Conservation (phyloP, 2,888 invertebrate species). For the Fragum whitleyi region DNA sequence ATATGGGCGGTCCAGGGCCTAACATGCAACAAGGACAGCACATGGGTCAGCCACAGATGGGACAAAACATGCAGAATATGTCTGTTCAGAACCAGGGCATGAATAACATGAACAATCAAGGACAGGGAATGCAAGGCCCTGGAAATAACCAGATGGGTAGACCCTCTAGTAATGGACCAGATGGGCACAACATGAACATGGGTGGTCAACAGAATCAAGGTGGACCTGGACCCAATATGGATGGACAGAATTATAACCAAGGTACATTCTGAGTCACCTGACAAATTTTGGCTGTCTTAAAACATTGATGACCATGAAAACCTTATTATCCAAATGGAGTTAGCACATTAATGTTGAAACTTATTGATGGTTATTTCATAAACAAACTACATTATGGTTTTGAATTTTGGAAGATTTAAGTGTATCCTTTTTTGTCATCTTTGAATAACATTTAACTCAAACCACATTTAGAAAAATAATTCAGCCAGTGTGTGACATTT, state of each 20-base stretch:
- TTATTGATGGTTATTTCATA: too few relatives aligned
- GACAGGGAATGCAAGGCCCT: constrained; percentile 43
- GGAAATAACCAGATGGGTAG: constrained; percentile 62
- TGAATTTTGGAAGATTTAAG: too few relatives aligned
- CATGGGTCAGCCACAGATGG: constrained; percentile 46
- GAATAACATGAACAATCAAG: constrained; percentile 47
- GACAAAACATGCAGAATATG: constrained; percentile 57
- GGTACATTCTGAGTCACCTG: constrained; percentile 44
- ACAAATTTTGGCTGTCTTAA: neutral
- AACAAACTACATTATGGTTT: too few relatives aligned
- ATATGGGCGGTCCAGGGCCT: constrained; percentile 30
- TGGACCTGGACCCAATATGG: constrained; percentile 43
- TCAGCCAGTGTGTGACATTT: too few relatives aligned
- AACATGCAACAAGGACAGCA: constrained; percentile 45
- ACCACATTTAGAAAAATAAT: too few relatives aligned
- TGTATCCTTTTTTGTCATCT: too few relatives aligned
- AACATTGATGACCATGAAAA: too few relatives aligned
- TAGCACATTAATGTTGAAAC: too few relatives aligned
- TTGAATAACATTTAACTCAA: too few relatives aligned
- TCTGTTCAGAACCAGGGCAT: constrained; percentile 38
- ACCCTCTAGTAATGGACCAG: constrained; percentile 59
- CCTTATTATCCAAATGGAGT: too few relatives aligned
- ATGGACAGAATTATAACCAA: constrained; percentile 55
- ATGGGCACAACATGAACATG: constrained; percentile 56
- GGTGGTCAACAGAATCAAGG: constrained; percentile 36